Conservation (phyloP, 2,888 invertebrate species). For the Dioctria rufipes region DNA sequence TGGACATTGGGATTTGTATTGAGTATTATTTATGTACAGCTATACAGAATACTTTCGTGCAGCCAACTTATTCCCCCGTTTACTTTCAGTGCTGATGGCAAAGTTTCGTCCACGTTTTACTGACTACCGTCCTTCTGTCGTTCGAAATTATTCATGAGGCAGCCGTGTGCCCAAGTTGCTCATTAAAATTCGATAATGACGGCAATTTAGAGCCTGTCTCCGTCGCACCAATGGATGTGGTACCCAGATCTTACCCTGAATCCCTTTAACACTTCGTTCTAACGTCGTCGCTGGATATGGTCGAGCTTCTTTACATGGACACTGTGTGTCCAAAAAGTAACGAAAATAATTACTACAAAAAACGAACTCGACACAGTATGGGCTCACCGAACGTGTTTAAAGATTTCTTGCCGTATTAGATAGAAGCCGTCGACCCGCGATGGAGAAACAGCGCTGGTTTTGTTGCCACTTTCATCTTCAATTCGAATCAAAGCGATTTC, state of each 20-base stretch:
- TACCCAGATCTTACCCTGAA: neutral
- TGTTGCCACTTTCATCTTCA: neutral
- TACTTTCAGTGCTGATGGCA: conserved; percentile 5
- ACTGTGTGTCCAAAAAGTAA: neutral
- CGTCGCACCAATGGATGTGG: neutral
- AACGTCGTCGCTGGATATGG: neutral
- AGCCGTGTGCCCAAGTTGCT: conserved; percentile 32
- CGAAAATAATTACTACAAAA: neutral
- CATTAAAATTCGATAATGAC: conserved; percentile 48
- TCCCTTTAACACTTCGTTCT: neutral
- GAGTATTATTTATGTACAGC: too few species aligned
- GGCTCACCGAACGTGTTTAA: neutral
- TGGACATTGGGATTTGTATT: neutral
- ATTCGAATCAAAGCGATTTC: conserved; percentile 11
- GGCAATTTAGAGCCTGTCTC: conserved; percentile 31
- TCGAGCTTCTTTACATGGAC: neutral
- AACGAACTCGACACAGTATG: too few species aligned
- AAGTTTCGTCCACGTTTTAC: neutral
- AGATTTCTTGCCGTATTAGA: neutral
- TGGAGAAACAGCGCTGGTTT: too few species aligned
- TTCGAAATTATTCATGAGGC: conserved; percentile 41
- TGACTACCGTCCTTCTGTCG: conserved; percentile 1
- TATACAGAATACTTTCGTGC: neutral
- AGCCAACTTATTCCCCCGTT: neutral
- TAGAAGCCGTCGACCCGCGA: neutral